phyloP scores from a whole-genome alignment of 2,113 vertebrate genomes.

The Calonectris borealis region DNA sequence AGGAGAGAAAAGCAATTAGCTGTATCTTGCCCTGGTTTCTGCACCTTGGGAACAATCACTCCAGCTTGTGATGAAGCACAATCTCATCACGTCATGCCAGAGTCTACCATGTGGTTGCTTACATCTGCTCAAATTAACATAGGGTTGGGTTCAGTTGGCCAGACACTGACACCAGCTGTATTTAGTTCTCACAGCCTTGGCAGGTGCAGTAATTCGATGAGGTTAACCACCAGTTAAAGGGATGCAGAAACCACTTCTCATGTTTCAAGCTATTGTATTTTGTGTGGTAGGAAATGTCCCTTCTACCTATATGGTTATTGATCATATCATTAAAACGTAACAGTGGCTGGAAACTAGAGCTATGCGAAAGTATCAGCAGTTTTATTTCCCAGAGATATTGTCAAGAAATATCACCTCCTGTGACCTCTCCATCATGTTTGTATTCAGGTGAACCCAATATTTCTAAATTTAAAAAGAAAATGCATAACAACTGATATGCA shows the following conservation, averaged over 20 bases:
- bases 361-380: neutral
- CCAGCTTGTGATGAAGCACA: neutral
- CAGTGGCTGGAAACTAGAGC: slow-evolving; percentile 49
- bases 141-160: slow-evolving; percentile 37
- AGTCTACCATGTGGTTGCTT: slow-evolving; percentile 30
- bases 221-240: slow-evolving; percentile 62
- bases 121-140: slow-evolving; percentile 54
- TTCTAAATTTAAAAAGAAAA: neutral
- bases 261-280: slow-evolving; percentile 53
- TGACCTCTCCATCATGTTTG: neutral
- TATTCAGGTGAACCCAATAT: neutral
- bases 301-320: slow-evolving; percentile 57
- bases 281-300: slow-evolving; percentile 57
- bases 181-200: slow-evolving; percentile 63
- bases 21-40: slow-evolving; percentile 2
- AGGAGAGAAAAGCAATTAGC: neutral
- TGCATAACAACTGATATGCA: neutral
- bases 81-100: neutral
- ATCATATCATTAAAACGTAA: slow-evolving; percentile 62
- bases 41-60: neutral
- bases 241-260: slow-evolving; percentile 39
- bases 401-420: neutral
- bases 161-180: slow-evolving; percentile 48
- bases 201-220: slow-evolving; percentile 61
- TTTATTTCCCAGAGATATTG: slow-evolving; percentile 40